phyloP scores from a whole-genome alignment of 2,888 invertebrate species.

The Iphiclides podalirius region DNA sequence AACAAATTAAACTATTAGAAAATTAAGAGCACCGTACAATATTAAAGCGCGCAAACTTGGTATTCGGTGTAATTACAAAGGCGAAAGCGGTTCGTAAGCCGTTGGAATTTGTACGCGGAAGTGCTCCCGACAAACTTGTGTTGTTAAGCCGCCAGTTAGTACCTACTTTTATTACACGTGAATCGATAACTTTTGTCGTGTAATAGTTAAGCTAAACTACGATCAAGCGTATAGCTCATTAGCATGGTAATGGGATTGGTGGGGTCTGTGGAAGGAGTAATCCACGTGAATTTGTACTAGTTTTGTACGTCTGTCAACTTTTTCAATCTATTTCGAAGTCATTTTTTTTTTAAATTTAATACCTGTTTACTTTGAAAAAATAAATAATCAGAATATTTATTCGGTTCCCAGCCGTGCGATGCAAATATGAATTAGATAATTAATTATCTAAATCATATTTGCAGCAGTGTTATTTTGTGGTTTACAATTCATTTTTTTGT shows the following conservation, averaged over 20 bases:
- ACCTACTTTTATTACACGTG: constrained; percentile 46
- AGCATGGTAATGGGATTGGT: neutral
- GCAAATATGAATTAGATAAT: too few relatives aligned
- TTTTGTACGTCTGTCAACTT: too few relatives aligned
- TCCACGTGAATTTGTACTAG: neutral
- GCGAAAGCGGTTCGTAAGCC: constrained; percentile 38
- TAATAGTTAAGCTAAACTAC: constrained; percentile 14
- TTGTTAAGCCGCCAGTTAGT: constrained; percentile 58
- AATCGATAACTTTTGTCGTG: constrained; percentile 23
- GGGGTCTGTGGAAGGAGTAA: neutral
- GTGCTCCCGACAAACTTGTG: constrained; percentile 56
- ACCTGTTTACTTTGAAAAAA: too few relatives aligned
- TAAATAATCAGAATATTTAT: too few relatives aligned
- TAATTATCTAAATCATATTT: too few relatives aligned
- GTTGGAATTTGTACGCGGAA: constrained; percentile 56
- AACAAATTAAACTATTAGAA: too few relatives aligned
- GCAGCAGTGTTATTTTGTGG: too few relatives aligned
- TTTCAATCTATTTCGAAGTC: too few relatives aligned
- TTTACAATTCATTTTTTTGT: too few relatives aligned
- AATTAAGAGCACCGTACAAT: too few relatives aligned
- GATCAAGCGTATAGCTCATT: neutral
- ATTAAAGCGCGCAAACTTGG: constrained; percentile 53
- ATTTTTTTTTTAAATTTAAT: too few relatives aligned
- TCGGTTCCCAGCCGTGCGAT: too few relatives aligned
- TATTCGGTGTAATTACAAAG: constrained; percentile 66